Evolutionary conservation across 2,888 invertebrate genomes (phyloP).

Genomic region (Dolichopus griseipennis): DNA sequence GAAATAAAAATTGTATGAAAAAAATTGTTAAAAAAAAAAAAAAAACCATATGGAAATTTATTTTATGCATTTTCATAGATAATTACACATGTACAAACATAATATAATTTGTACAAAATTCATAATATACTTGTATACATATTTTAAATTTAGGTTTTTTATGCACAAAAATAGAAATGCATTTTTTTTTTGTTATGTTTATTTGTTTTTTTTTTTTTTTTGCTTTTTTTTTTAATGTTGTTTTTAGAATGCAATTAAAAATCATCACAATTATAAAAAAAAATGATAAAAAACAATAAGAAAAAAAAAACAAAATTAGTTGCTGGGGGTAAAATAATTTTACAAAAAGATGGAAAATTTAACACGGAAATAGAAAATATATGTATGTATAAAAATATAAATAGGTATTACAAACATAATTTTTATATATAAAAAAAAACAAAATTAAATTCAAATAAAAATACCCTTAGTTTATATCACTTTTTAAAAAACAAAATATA

Average conservation of each 20-base stretch:
- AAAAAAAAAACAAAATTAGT: not conserved
- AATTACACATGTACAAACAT: too few species aligned
- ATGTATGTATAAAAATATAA: not conserved
- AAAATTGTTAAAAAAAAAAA: too few species aligned
- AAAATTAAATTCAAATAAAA: not conserved
- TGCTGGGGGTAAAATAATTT: constrained; percentile 2
- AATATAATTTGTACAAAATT: too few species aligned
- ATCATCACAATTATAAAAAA: not conserved
- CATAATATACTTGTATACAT: not conserved
- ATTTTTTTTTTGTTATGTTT: not conserved
- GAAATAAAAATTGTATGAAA: not conserved
- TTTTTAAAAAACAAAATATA: too few species aligned
- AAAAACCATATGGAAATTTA: not conserved
- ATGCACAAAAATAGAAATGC: not conserved
- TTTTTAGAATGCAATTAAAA: constrained; percentile 3
- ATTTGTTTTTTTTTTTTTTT: not conserved
- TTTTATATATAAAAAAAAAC: not conserved
- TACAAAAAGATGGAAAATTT: too few species aligned
- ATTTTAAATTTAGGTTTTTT: not conserved
- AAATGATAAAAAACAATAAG: not conserved
- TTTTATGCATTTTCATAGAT: too few species aligned
- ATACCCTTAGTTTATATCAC: too few species aligned
- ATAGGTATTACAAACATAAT: not conserved
- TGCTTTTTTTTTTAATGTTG: too few species aligned
- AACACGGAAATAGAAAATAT: too few species aligned